Conservation (phyloP, 1,140 invertebrate species). For the Aphelinus certus region DNA sequence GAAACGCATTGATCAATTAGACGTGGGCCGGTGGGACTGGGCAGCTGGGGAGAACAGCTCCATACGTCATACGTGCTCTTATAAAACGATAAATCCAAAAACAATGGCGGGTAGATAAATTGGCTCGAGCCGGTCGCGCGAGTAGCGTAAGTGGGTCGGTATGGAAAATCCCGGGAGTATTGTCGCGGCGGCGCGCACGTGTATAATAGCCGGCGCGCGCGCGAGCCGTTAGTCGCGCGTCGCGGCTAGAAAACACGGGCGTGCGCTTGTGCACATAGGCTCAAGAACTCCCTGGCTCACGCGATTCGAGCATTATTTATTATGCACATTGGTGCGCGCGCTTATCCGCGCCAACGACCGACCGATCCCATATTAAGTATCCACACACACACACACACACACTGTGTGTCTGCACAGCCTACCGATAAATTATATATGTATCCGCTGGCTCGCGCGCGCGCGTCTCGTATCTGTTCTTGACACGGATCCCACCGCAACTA, state of each 20-base stretch:
- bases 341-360: not conserved
- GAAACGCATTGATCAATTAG: conserved; percentile 22
- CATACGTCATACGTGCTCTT: not conserved
- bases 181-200: conserved; percentile 30
- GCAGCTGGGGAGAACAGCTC: not conserved
- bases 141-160: conserved; percentile 20
- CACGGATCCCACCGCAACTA: too few species aligned
- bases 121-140: not conserved
- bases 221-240: conserved; percentile 36
- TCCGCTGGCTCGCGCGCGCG: too few species aligned
- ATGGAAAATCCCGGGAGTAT: conserved; percentile 29
- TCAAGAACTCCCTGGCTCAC: conserved; percentile 49
- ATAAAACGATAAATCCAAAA: conserved; percentile 25
- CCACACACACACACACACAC: too few species aligned
- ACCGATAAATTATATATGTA: too few species aligned
- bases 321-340: not conserved
- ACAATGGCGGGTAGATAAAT: conserved; percentile 24
- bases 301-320: conserved; percentile 44
- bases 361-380: conserved; percentile 14
- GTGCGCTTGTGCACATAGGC: conserved; percentile 5
- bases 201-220: conserved; percentile 4
- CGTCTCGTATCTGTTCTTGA: too few species aligned
- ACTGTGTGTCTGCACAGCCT: too few species aligned
- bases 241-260: conserved; percentile 43
- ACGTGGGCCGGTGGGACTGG: not conserved